A percentile compares a stretch with the other conserved stretches of the same genome.
phyloP scores from a whole-genome alignment of 2,797 vertebrate genomes.

The Champsocephalus gunnari region DNA sequence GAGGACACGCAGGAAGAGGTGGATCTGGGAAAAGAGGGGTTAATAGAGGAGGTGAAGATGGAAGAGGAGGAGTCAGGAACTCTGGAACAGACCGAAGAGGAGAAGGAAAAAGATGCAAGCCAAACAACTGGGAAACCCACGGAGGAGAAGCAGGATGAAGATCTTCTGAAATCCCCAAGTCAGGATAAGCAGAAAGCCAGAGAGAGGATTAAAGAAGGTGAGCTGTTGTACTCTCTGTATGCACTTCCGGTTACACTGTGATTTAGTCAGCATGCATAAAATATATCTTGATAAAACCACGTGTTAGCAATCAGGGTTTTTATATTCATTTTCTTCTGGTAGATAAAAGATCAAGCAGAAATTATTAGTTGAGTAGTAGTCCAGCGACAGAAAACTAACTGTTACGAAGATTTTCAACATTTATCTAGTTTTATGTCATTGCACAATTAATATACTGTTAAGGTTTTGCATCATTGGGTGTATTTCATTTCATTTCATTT shows the following conservation, averaged over 20 bases:
- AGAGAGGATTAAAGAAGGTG: conserved; percentile 93
- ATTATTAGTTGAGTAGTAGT: neutral
- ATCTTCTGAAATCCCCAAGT: conserved; percentile 78
- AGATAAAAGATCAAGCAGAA: neutral
- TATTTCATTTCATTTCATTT: too few species aligned
- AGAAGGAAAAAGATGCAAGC: conserved; percentile 83
- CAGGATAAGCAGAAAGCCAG: conserved; percentile 86
- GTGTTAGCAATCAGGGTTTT: neutral
- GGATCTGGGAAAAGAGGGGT: conserved; percentile 62
- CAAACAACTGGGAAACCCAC: conserved; percentile 82
- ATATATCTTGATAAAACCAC: neutral
- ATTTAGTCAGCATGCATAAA: neutral
- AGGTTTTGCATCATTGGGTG: neutral
- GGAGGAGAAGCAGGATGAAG: conserved; percentile 88
- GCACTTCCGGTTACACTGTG: neutral
- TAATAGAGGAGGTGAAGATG: conserved; percentile 69
- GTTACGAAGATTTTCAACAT: neutral
- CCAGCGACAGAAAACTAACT: neutral
- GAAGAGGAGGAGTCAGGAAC: conserved; percentile 81
- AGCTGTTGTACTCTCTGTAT: conserved; percentile 18
- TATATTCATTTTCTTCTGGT: neutral
- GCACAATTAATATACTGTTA: neutral
- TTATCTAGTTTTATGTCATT: neutral
- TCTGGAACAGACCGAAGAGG: conserved; percentile 75
- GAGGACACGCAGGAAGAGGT: conserved; percentile 79